Evolutionary conservation across 30 jellyfish, hydroid and myxozoan species (phyloP), one percentile per base, ranked within the genome.

Genomic region (Pelagia noctiluca): DNA sequence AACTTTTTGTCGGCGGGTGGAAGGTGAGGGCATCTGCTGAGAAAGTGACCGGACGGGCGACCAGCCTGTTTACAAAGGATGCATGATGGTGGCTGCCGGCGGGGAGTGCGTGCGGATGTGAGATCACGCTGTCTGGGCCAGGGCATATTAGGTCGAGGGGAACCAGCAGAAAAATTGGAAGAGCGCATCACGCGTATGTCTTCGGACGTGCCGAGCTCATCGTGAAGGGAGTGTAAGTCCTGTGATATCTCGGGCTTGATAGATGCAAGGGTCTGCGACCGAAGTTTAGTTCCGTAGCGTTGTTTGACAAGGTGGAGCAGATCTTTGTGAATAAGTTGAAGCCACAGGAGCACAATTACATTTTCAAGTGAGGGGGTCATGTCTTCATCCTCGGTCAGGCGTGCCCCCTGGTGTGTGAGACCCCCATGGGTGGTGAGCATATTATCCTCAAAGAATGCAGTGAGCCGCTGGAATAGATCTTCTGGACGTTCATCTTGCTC

Each of bases 181-280:
- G 80, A 50, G 18, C 85, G 71, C 85, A 79, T 61, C 36, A 79
- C 35, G 16, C 73, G 36, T 5, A 65, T n/a, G 35, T 79, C 90
- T 0, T 79, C 90, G 33, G 0, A 16, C 4, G 90, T 31, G 2
- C 62, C 75, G 0, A 66, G 63, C 46, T 74, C 91, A 38, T 54
- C 88, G 2, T 69, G 42, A 24, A 83, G 53, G 16, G 83, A 33
- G 30, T 84, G 63, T 38, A 84, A 10, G 62, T 86, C 95, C 48
- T 72, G 95, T 21, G 95, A 84, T 16, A 84, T 75, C 36, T 73
- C 92, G 3, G 95, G 91, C 42, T 84, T 73, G 12, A 70, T 83
- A 4, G 82, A 83, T 4, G 75, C 88, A 1, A 84, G 76, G 7
- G 95, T 84, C 26, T 63, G 24, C 33, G 70, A 69, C 46, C 48